These are phyloP conservation scores for Eumeta japonica DNA, from an alignment of 1,140 invertebrate species.

Conservation along the genomic window DNA sequence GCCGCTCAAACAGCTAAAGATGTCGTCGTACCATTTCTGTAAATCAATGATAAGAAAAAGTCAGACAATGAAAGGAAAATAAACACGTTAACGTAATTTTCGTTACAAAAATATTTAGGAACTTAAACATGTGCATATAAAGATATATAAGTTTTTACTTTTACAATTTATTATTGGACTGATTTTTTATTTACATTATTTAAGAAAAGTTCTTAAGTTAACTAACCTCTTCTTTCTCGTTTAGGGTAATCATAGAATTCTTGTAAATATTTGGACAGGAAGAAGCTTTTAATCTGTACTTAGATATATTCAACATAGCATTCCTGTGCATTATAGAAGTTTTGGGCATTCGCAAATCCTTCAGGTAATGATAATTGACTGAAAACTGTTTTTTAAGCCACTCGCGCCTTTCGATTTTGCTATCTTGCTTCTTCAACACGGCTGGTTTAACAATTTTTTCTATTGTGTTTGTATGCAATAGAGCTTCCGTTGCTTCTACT, in stretches of 20 bases:
- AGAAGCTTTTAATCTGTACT: constrained; percentile 79
- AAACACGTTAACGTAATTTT: neutral
- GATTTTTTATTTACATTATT: no score
- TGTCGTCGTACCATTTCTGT: constrained; percentile 76
- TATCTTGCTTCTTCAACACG: constrained; percentile 44
- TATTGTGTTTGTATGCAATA: constrained; percentile 9
- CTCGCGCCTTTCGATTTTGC: constrained; percentile 39
- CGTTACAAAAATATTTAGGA: no score
- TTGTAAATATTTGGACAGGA: constrained; percentile 88
- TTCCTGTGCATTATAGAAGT: constrained; percentile 82
- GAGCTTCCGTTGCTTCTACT: constrained; percentile 8
- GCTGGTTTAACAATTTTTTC: constrained; percentile 19
- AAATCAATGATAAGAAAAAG: constrained; percentile 18
- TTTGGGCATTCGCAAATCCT: constrained; percentile 72
- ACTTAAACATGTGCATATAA: no score
- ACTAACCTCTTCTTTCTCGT: constrained; percentile 75
- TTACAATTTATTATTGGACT: neutral
- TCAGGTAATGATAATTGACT: constrained; percentile 70
- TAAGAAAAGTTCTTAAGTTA: no score
- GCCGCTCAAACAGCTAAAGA: constrained; percentile 68
- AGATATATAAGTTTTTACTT: no score
- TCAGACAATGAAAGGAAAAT: neutral
- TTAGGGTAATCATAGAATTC: constrained; percentile 84
- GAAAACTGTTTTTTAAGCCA: constrained; percentile 64
- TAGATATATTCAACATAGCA: constrained; percentile 75